Percentiles rank a stretch among this genome's conserved stretches.
phyloP scores from a whole-genome alignment of 2,888 invertebrate species.

The Poecilus cupreus region DNA sequence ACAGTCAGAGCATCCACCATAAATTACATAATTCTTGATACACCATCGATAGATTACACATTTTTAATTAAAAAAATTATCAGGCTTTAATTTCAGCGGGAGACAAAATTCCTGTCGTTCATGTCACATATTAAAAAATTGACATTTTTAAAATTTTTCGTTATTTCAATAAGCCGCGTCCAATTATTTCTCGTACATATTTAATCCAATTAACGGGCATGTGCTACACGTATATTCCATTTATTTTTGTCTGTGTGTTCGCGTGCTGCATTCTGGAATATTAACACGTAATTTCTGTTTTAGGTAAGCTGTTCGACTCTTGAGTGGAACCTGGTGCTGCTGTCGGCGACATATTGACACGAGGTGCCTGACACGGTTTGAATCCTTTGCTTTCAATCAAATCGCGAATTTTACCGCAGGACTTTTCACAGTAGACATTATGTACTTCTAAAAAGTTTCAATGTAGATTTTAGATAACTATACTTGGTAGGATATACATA shows the following conservation, averaged over 20 bases:
- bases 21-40: conserved; percentile 30
- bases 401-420: not conserved
- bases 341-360: conserved; percentile 10
- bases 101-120: conserved; percentile 30
- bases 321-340: not conserved
- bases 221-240: conserved; percentile 48
- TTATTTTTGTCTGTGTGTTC: conserved; percentile 37
- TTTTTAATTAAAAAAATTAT: conserved; percentile 28
- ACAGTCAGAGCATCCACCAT: not conserved
- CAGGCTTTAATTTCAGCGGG: conserved; percentile 18
- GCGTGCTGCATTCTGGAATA: conserved; percentile 19
- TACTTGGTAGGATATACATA: too few species aligned
- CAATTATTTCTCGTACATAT: conserved; percentile 41
- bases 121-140: conserved; percentile 46
- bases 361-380: conserved; percentile 5
- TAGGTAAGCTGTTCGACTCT: conserved; percentile 36
- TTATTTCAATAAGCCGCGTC: conserved; percentile 42
- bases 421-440: too few species aligned
- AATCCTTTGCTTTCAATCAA: not conserved
- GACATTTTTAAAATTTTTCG: conserved; percentile 48
- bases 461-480: too few species aligned
- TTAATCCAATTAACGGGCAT: conserved; percentile 44
- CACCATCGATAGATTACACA: not conserved
- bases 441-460: too few species aligned
- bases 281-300: conserved; percentile 46